Evolutionary conservation across 2,888 invertebrate genomes (phyloP).

Genomic region (Diachrysia chrysitis): DNA sequence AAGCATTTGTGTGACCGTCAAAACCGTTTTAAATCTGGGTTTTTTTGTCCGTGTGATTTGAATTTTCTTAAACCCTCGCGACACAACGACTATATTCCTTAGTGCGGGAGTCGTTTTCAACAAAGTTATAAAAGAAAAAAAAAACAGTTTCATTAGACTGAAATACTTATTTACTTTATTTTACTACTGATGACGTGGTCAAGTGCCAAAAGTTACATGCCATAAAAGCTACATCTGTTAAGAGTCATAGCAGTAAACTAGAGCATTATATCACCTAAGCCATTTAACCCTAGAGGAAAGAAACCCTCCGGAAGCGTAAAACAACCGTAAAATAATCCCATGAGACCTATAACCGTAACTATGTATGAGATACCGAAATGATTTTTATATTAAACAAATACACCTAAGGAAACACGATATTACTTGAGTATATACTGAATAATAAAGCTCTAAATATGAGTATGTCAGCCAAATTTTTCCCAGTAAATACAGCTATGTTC

Average conservation of each 20-base stretch:
- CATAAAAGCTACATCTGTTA: slow-evolving; percentile 39
- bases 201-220: slow-evolving; percentile 25
- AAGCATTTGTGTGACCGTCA: too few species aligned
- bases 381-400: slow-evolving; percentile 41
- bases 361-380: slow-evolving; percentile 28
- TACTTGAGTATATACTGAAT: not conserved
- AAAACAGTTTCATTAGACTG: too few species aligned
- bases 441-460: not conserved
- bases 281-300: slow-evolving; percentile 51
- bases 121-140: too few species aligned
- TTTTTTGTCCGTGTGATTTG: too few species aligned
- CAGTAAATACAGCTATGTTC: too few species aligned
- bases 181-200: slow-evolving; percentile 10
- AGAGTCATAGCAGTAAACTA: slow-evolving; percentile 40
- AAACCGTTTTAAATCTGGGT: too few species aligned
- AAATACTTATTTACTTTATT: too few species aligned
- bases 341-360: slow-evolving; percentile 39
- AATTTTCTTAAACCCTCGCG: too few species aligned
- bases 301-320: slow-evolving; percentile 49
- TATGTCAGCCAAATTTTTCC: not conserved
- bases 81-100: too few species aligned
- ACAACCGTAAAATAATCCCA: slow-evolving; percentile 40
- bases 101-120: too few species aligned
- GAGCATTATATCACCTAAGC: slow-evolving; percentile 42
- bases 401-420: slow-evolving; percentile 6